phyloP scores from a whole-genome alignment of 1,140 invertebrate species.

The Rhopalosiphum maidis region DNA sequence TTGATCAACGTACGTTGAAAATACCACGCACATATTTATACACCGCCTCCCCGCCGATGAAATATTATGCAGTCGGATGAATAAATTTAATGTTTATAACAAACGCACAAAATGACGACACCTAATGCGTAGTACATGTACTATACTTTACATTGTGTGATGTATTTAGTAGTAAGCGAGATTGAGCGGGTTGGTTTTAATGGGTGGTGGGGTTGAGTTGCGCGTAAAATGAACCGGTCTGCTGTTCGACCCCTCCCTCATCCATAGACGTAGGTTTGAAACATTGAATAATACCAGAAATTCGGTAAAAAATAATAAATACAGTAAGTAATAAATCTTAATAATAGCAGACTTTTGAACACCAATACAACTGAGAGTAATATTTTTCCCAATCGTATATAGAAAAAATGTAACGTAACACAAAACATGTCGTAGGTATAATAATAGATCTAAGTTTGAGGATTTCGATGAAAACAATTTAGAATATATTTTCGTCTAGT shows the following conservation, averaged over 20 bases:
- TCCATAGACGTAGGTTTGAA: not conserved
- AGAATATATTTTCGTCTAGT: not conserved
- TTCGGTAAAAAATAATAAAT: not conserved
- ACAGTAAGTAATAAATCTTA: too few relatives aligned
- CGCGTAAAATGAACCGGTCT: not conserved
- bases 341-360: not conserved
- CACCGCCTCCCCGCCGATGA: not conserved
- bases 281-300: not conserved
- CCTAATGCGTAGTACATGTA: not conserved
- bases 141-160: not conserved
- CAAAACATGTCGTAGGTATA: not conserved
- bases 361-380: not conserved
- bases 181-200: not conserved
- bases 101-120: not conserved
- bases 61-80: not conserved
- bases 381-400: not conserved
- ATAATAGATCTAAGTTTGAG: not conserved
- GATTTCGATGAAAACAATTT: not conserved
- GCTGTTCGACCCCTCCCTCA: too few relatives aligned
- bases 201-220: not conserved
- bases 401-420: not conserved
- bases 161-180: not conserved
- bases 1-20: not conserved
- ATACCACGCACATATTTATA: not conserved
- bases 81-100: conserved; percentile 4